Percentiles rank a stretch among this genome's conserved stretches.
Conservation (phyloP, 2,113 vertebrate species). For the Chamaea fasciata region DNA sequence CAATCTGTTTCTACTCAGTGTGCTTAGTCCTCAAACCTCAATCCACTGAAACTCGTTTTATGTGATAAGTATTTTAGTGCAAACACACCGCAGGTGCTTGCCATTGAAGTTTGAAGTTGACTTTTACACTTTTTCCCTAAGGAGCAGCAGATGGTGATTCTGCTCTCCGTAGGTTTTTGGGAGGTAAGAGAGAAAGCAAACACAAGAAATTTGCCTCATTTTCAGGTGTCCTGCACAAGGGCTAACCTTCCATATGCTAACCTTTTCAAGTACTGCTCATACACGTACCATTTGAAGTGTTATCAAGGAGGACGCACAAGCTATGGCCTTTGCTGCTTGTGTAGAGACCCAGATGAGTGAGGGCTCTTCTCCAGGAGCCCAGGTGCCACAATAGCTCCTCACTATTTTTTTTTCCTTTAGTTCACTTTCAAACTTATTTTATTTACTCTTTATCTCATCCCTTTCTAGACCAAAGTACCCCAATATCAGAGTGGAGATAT, state of each 20-base stretch:
- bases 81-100: constrained; percentile 10
- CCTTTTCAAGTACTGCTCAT: not conserved
- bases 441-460: not conserved
- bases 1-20: constrained; percentile 14
- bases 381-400: not conserved
- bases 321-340: not conserved
- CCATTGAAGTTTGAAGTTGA: not conserved
- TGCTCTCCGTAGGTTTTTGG: not conserved
- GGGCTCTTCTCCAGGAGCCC: not conserved
- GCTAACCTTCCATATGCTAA: not conserved
- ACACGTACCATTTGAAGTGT: not conserved
- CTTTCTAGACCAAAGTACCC: not conserved
- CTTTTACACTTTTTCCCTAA: not conserved
- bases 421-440: not conserved
- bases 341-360: not conserved
- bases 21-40: constrained; percentile 7
- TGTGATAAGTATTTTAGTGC: not conserved
- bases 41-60: not conserved
- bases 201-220: not conserved
- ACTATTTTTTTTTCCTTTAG: not conserved
- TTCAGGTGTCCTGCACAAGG: not conserved
- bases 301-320: not conserved
- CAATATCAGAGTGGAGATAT: not conserved
- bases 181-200: not conserved
- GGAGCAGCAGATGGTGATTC: not conserved